Conservation (phyloP, 2,797 vertebrate genomes). For the Dendrocincla fuliginosa region DNA sequence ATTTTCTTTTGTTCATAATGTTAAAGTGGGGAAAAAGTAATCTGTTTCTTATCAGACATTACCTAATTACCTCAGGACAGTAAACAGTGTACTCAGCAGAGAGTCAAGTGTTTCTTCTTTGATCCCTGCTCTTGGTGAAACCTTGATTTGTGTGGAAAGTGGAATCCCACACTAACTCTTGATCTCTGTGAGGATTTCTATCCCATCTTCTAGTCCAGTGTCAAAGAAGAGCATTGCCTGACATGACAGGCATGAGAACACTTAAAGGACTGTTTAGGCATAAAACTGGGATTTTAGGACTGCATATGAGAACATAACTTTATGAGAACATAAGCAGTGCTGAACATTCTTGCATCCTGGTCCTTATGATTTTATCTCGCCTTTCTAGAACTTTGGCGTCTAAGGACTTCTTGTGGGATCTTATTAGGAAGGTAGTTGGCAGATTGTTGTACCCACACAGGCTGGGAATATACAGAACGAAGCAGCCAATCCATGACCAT, state of each 20-base stretch:
- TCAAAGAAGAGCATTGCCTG: not conserved
- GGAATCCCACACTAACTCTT: not conserved
- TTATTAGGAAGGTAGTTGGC: not conserved
- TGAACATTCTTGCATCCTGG: not conserved
- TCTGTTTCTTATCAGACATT: not conserved
- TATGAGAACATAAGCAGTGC: not conserved
- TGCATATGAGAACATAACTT: not conserved
- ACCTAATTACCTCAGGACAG: not conserved
- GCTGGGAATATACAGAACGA: not conserved
- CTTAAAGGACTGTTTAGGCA: not conserved
- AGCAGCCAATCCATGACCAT: not conserved
- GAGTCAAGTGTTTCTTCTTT: not conserved
- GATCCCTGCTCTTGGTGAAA: not conserved
- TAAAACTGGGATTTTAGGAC: not conserved
- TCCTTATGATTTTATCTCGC: not conserved
- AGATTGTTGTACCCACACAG: accelerated
- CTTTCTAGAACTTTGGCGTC: not conserved
- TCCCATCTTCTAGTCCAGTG: not conserved
- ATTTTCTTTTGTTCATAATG: not conserved
- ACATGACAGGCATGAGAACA: not conserved
- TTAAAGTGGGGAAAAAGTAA: not conserved
- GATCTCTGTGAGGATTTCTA: not conserved
- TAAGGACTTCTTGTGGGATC: not conserved
- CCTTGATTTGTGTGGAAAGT: not conserved
- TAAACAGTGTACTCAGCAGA: not conserved